phyloP scores from a whole-genome alignment of 1,140 invertebrate genomes.

The Aphaenogaster ashmeadi region DNA sequence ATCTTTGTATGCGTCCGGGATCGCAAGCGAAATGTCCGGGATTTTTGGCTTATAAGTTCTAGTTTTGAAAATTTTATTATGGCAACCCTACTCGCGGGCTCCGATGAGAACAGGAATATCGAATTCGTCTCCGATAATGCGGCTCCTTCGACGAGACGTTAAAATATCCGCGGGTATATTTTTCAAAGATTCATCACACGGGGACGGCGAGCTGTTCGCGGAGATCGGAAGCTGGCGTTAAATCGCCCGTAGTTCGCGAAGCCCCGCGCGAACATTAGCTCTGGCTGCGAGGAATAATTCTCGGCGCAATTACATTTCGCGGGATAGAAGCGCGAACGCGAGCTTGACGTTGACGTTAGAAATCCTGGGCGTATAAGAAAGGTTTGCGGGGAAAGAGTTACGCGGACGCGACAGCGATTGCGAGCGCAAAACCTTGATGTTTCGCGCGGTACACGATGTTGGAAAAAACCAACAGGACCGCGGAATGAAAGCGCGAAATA shows the following conservation, averaged over 20 bases:
- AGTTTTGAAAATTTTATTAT: background rate
- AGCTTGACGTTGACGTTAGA: slow-evolving; percentile 46
- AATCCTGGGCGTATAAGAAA: slow-evolving; percentile 34
- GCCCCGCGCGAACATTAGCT: background rate
- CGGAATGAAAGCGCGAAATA: slow-evolving; percentile 50
- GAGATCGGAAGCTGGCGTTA: background rate
- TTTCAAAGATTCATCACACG: background rate
- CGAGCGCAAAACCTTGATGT: slow-evolving; percentile 38
- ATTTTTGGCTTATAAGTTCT: too few relatives aligned
- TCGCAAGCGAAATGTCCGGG: too few relatives aligned
- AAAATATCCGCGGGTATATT: background rate
- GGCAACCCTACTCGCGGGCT: background rate
- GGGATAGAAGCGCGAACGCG: background rate
- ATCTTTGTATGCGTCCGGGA: too few relatives aligned
- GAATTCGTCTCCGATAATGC: background rate
- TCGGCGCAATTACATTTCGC: slow-evolving; percentile 11
- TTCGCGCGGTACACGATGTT: slow-evolving; percentile 16
- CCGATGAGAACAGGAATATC: background rate
- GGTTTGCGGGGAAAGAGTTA: slow-evolving; percentile 24
- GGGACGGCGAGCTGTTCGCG: background rate
- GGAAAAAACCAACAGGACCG: background rate
- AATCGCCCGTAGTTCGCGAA: background rate
- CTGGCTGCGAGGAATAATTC: background rate
- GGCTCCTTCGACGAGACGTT: background rate
- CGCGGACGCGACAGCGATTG: slow-evolving; percentile 33